These are phyloP conservation scores for Melinaea menophilus DNA, from an alignment of 2,888 invertebrate species.

Conservation along the genomic window DNA sequence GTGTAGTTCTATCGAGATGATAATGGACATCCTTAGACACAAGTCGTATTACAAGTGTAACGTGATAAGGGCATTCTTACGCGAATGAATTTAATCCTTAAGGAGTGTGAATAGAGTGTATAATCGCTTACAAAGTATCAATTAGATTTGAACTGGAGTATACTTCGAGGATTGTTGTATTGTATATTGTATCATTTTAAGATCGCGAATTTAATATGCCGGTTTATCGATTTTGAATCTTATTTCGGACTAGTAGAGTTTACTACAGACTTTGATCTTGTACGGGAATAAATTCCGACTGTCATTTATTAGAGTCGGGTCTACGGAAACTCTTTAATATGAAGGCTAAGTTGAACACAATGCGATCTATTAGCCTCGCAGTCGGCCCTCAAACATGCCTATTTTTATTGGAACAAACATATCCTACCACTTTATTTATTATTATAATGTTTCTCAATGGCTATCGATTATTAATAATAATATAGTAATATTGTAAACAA, in stretches of 20 bases:
- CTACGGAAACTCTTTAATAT: constrained; percentile 58
- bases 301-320: constrained; percentile 51
- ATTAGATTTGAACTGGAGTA: constrained; percentile 40
- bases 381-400: constrained; percentile 19
- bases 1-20: constrained; percentile 46
- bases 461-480: too few relatives aligned
- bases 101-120: constrained; percentile 27
- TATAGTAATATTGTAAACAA: background rate
- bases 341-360: constrained; percentile 49
- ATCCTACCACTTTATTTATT: background rate
- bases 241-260: constrained; percentile 38
- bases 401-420: constrained; percentile 8
- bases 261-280: constrained; percentile 27
- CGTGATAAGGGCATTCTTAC: constrained; percentile 30
- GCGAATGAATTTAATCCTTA: constrained; percentile 33
- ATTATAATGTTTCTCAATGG: background rate
- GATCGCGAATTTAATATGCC: constrained; percentile 34
- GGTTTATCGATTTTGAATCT: constrained; percentile 39
- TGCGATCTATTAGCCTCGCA: constrained; percentile 52
- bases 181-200: constrained; percentile 44
- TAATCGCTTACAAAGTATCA: constrained; percentile 29
- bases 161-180: constrained; percentile 37
- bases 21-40: constrained; percentile 47
- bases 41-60: constrained; percentile 27
- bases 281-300: constrained; percentile 49